Conservation (phyloP, 2,888 invertebrate genomes). For the Ectemnius lituratus region DNA sequence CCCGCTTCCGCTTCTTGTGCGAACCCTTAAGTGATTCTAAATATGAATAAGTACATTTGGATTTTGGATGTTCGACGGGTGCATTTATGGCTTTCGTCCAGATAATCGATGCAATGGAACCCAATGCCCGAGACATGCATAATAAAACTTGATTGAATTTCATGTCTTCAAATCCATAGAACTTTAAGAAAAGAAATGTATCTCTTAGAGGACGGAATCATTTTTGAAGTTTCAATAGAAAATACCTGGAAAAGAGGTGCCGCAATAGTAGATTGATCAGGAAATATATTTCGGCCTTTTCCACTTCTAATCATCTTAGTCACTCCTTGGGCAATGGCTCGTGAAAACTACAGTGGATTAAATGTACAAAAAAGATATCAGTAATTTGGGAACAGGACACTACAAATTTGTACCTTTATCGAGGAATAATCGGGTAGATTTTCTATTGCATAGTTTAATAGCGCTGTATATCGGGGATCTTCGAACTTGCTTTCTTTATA, state of each 20-base stretch:
- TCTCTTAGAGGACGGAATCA: neutral
- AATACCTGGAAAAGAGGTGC: conserved; percentile 68
- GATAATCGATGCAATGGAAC: conserved; percentile 70
- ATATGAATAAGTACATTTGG: conserved; percentile 63
- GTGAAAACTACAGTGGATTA: neutral
- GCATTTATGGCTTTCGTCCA: conserved; percentile 68
- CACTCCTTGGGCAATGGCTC: neutral
- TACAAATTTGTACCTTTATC: conserved; percentile 54
- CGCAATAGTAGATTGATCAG: conserved; percentile 65
- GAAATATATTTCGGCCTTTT: conserved; percentile 54
- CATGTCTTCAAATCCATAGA: conserved; percentile 70
- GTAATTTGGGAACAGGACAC: neutral
- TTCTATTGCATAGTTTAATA: conserved; percentile 62
- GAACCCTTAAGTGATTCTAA: conserved; percentile 30
- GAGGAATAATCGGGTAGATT: conserved; percentile 61
- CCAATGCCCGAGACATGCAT: conserved; percentile 69
- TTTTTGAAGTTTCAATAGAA: neutral
- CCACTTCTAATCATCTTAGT: conserved; percentile 33
- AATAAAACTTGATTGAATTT: conserved; percentile 69
- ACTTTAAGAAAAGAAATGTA: conserved; percentile 46
- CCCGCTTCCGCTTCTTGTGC: conserved; percentile 5
- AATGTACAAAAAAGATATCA: neutral
- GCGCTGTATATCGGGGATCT: conserved; percentile 65
- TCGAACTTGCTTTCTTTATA: conserved; percentile 56
- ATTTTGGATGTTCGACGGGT: conserved; percentile 67